Evolutionary conservation across 2,113 vertebrate species (phyloP).

Genomic region (Brienomyrus brachyistius): DNA sequence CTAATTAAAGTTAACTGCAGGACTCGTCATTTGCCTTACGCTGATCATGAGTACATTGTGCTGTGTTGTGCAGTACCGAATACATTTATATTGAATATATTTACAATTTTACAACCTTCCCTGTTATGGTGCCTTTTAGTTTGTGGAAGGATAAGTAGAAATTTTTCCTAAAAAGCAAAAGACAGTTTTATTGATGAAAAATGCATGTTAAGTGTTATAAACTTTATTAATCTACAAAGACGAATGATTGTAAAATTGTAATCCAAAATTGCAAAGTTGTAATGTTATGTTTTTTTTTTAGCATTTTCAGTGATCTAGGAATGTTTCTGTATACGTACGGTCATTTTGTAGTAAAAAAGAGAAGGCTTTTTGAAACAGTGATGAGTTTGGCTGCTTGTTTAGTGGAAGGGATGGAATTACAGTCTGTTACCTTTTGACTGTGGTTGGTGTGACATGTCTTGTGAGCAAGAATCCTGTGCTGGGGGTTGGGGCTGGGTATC

Average conservation of each 20-base stretch:
- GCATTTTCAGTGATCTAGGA: background rate
- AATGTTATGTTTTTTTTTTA: background rate
- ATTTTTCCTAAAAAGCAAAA: background rate
- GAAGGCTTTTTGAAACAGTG: background rate
- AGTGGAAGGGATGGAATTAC: background rate
- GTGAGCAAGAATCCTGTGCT: background rate
- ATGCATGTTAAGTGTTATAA: background rate
- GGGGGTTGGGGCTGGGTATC: background rate
- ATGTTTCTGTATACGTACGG: background rate
- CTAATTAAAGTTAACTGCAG: background rate
- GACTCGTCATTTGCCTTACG: background rate
- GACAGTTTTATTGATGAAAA: background rate
- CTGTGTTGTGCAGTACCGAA: background rate
- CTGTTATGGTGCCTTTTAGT: background rate
- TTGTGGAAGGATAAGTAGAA: background rate
- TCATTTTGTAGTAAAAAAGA: background rate
- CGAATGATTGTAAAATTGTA: background rate
- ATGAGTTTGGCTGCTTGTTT: background rate
- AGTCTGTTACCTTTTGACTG: background rate
- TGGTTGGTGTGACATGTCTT: background rate
- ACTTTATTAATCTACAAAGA: background rate
- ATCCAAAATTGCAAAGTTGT: background rate
- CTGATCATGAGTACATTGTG: background rate
- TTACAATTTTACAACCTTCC: background rate
- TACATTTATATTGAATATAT: background rate